A percentile compares a stretch with the other conserved stretches of the same genome.
Conservation (phyloP, 2,888 invertebrate genomes). For the Pachydiplax longipennis region DNA sequence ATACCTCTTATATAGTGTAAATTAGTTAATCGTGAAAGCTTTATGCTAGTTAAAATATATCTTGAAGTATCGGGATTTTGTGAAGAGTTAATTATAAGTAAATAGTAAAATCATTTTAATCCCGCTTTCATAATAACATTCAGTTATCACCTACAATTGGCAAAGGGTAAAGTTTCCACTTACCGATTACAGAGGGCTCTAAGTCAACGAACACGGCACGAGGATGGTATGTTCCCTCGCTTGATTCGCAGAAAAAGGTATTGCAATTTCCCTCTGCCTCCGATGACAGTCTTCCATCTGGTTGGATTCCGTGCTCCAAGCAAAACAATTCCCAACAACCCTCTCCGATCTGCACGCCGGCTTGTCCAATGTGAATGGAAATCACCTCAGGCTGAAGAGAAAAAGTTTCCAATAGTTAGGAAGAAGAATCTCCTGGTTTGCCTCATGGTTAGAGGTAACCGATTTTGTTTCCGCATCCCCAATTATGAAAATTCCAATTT, state of each 20-base stretch:
- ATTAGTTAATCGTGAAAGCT: too few relatives aligned
- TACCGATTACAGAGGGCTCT: conserved; percentile 91
- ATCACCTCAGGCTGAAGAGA: conserved; percentile 59
- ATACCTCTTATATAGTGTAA: too few relatives aligned
- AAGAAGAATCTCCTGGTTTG: too few relatives aligned
- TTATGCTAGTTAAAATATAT: too few relatives aligned
- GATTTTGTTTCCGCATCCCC: too few relatives aligned
- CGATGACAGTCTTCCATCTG: conserved; percentile 64
- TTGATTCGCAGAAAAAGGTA: conserved; percentile 63
- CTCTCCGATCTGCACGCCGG: conserved; percentile 59
- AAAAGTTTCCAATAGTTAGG: not conserved
- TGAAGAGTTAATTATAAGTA: too few relatives aligned
- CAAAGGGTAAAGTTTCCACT: conserved; percentile 51
- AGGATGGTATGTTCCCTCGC: conserved; percentile 95
- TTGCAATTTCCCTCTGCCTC: conserved; percentile 59
- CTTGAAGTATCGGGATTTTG: too few relatives aligned
- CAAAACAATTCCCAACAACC: conserved; percentile 59
- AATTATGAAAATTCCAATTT: too few relatives aligned
- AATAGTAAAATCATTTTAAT: too few relatives aligned
- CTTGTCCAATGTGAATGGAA: conserved; percentile 61
- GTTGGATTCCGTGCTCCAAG: conserved; percentile 60
- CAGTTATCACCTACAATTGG: too few relatives aligned
- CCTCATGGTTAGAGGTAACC: too few relatives aligned
- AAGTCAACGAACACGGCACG: conserved; percentile 94
- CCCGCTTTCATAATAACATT: too few relatives aligned